Evolutionary conservation across 2,113 vertebrate species (phyloP).

Genomic region (Peromyscus maniculatus): DNA sequence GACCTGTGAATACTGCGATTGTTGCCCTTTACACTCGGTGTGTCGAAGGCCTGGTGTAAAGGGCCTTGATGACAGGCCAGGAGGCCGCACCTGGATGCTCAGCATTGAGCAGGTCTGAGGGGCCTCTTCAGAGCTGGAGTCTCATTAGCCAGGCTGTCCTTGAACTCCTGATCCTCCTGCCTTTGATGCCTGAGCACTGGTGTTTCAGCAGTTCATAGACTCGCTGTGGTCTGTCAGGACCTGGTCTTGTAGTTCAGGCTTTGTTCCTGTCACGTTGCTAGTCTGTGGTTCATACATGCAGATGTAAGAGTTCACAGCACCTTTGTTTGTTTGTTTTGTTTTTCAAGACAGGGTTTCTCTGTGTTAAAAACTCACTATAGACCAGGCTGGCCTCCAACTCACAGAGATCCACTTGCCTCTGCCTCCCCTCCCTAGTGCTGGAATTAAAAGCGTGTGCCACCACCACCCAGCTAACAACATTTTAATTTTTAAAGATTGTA

Average conservation of each 20-base stretch:
- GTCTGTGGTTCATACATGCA: rapidly evolving
- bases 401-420: too few species aligned
- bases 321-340: too few species aligned
- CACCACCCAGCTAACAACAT: too few species aligned
- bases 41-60: too few species aligned
- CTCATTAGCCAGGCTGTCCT: not conserved
- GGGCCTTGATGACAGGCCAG: not conserved
- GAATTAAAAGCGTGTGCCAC: too few species aligned
- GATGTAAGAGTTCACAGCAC: rapidly evolving
- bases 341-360: too few species aligned
- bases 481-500: not conserved
- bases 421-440: too few species aligned
- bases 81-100: rapidly evolving
- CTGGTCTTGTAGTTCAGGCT: not conserved
- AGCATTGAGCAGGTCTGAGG: rapidly evolving
- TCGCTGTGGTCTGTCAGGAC: rapidly evolving
- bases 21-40: rapidly evolving
- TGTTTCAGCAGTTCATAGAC: not conserved
- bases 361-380: too few species aligned
- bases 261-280: rapidly evolving
- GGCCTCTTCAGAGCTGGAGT: not conserved
- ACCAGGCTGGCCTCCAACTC: too few species aligned
- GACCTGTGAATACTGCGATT: rapidly evolving
- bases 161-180: not conserved
- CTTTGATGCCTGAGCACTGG: not conserved